These are phyloP conservation scores for Ephialtes manifestator DNA, from an alignment of 2,888 invertebrate genomes.

Conservation along the genomic window DNA sequence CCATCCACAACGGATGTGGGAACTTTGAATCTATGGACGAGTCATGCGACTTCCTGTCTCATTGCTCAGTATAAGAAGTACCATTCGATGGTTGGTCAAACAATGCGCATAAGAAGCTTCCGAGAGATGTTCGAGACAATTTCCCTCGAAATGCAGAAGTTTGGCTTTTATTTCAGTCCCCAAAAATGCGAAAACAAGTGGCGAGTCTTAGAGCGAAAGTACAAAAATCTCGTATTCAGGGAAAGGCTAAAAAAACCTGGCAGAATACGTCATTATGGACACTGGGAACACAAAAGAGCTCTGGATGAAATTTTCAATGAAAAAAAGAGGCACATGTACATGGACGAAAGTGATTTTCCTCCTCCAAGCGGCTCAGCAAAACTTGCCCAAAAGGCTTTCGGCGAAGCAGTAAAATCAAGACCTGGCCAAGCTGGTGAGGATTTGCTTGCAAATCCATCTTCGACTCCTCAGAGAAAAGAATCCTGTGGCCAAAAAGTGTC, in stretches of 20 bases:
- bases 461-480: constrained; percentile 11
- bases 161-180: constrained; percentile 80
- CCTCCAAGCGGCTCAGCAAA: constrained; percentile 67
- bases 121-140: constrained; percentile 83
- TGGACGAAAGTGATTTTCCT: constrained; percentile 76
- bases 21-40: constrained; percentile 79
- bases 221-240: constrained; percentile 81
- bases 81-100: constrained; percentile 80
- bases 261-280: constrained; percentile 81
- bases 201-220: constrained; percentile 82
- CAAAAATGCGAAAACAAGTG: constrained; percentile 84
- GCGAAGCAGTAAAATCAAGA: neutral
- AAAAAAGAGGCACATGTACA: constrained; percentile 74
- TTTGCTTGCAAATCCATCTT: constrained; percentile 1
- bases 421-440: constrained; percentile 49
- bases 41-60: constrained; percentile 81
- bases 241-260: constrained; percentile 82
- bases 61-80: constrained; percentile 81
- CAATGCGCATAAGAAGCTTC: constrained; percentile 78
- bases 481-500: constrained; percentile 4
- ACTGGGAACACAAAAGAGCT: constrained; percentile 82
- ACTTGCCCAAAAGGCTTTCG: constrained; percentile 33
- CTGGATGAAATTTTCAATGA: constrained; percentile 82
- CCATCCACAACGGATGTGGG: constrained; percentile 74
- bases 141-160: constrained; percentile 81